Percentiles rank a stretch among this genome's conserved stretches.
Conservation (phyloP, 2,113 vertebrate species). For the Pitta sordida region DNA sequence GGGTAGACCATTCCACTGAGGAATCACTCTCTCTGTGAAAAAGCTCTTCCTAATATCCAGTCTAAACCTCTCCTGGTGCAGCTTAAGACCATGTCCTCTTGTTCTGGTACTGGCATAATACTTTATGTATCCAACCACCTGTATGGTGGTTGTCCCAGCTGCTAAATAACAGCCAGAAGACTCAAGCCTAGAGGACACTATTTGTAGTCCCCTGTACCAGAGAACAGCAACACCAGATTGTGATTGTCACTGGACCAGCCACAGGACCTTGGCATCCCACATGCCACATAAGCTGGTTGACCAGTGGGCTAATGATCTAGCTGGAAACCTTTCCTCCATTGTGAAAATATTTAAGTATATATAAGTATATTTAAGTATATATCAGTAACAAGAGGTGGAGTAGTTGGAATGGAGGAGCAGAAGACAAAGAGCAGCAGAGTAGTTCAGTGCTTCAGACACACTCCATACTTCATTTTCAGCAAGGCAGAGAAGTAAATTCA, state of each 20-base stretch:
- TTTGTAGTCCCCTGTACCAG: not conserved
- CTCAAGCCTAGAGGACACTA: not conserved
- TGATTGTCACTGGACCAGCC: not conserved
- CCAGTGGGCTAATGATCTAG: not conserved
- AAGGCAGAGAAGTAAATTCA: not conserved
- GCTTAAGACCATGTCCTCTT: too few species aligned
- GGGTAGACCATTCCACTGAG: too few species aligned
- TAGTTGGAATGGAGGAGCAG: not conserved
- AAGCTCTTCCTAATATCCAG: too few species aligned
- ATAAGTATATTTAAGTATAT: too few species aligned
- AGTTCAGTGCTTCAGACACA: not conserved
- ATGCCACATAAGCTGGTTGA: not conserved
- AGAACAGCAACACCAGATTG: not conserved
- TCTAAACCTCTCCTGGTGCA: too few species aligned
- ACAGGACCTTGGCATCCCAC: not conserved
- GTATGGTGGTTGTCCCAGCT: not conserved
- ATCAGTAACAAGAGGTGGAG: conserved; percentile 1
- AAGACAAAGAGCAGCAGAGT: not conserved
- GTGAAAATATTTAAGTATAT: not conserved
- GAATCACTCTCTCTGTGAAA: too few species aligned
- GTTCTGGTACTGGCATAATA: too few species aligned
- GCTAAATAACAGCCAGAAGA: not conserved
- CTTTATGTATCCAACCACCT: not conserved
- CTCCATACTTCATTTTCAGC: not conserved
- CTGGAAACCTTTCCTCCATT: not conserved